phyloP scores from a whole-genome alignment of 2,797 vertebrate genomes.

The Kryptolebias ocellatus region DNA sequence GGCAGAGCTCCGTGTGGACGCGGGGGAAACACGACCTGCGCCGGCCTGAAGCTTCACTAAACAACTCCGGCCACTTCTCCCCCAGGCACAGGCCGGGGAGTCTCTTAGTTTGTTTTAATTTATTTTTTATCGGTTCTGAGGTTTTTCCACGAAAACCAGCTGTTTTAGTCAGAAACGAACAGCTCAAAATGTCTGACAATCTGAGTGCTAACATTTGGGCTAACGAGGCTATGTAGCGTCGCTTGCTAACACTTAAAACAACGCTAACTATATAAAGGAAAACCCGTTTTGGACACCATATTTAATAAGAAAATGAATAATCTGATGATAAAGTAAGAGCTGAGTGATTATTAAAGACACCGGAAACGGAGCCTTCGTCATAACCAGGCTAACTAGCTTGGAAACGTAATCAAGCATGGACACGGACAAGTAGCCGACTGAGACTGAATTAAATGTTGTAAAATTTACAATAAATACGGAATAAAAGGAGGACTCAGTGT shows the following conservation, averaged over 20 bases:
- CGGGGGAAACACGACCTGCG: too few species aligned
- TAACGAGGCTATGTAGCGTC: slow-evolving; percentile 15
- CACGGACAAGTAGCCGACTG: too few species aligned
- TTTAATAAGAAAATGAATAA: accelerated
- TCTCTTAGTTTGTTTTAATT: background rate
- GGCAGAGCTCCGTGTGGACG: background rate
- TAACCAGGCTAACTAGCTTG: background rate
- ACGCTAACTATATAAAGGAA: background rate
- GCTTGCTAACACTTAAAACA: background rate
- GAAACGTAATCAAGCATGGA: too few species aligned
- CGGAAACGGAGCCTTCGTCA: slow-evolving; percentile 5
- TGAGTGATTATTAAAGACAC: background rate
- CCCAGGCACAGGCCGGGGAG: background rate
- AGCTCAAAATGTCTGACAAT: slow-evolving; percentile 23
- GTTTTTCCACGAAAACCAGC: background rate
- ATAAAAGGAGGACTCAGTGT: background rate
- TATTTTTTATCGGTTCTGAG: too few species aligned
- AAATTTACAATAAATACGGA: background rate
- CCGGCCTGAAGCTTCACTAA: too few species aligned
- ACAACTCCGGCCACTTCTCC: background rate
- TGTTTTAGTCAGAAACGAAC: background rate
- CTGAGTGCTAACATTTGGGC: background rate
- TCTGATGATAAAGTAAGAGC: background rate
- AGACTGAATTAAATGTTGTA: background rate
- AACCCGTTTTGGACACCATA: background rate